Conservation (phyloP, 2,797 vertebrate genomes). For the Sebastes baramenuke region DNA sequence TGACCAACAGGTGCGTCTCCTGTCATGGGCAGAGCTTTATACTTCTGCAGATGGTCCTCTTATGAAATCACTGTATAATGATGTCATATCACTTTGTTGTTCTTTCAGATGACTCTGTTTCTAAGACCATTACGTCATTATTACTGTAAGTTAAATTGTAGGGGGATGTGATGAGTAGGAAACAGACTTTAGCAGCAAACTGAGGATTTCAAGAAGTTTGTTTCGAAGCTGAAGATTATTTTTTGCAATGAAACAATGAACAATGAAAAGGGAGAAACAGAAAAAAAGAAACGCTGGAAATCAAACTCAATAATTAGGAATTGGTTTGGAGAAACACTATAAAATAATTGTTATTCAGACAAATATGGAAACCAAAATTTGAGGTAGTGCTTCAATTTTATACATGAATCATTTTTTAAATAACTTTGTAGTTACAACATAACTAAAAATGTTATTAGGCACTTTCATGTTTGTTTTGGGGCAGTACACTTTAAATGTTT, state of each 20-base stretch:
- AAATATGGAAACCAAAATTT: not conserved
- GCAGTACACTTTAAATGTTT: no score
- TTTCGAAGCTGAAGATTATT: no score
- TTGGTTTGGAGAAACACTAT: not conserved
- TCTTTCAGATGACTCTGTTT: not conserved
- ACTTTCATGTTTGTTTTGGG: not conserved
- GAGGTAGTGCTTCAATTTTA: not conserved
- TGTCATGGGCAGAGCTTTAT: conserved; percentile 40
- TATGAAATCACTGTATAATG: conserved; percentile 40
- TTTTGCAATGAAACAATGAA: no score
- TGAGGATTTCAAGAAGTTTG: not conserved
- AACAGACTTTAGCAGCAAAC: not conserved
- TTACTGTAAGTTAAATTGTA: not conserved
- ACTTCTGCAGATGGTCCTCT: conserved; percentile 6
- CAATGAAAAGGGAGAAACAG: no score
- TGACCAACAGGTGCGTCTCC: not conserved
- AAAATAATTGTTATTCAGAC: not conserved
- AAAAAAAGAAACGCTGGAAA: not conserved
- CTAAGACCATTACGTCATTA: not conserved
- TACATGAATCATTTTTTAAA: not conserved
- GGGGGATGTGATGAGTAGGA: not conserved
- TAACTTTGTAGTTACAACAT: not conserved
- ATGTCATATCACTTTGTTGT: conserved; percentile 13
- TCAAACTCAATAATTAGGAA: not conserved
- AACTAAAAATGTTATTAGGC: not conserved